Conservation (phyloP, 2,888 invertebrate genomes). For the Boloria selene region DNA sequence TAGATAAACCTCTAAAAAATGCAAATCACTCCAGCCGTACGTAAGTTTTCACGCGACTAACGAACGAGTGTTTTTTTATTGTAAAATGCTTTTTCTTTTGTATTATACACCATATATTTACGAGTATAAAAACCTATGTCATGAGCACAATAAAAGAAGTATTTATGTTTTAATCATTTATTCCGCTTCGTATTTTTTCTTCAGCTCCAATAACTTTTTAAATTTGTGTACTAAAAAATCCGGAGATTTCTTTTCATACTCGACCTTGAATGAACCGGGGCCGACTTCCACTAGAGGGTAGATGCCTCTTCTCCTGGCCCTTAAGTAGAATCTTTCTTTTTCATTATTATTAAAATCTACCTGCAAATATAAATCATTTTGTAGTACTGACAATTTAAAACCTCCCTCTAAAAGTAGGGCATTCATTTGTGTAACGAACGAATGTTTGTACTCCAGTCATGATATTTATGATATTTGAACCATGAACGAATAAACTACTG, state of each 20-base stretch:
- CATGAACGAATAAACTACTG: too few species aligned
- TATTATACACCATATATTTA: too few species aligned
- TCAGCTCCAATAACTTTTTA: constrained; percentile 48
- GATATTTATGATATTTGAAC: too few species aligned
- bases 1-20: too few species aligned
- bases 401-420: too few species aligned
- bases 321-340: constrained; percentile 13
- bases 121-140: too few species aligned
- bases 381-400: neutral
- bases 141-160: neutral
- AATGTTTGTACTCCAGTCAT: too few species aligned
- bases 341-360: neutral
- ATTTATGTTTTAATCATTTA: neutral
- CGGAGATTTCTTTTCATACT: constrained; percentile 43
- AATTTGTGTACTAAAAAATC: constrained; percentile 44
- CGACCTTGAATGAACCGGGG: constrained; percentile 53
- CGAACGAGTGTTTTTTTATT: too few species aligned
- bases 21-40: too few species aligned
- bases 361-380: neutral
- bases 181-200: constrained; percentile 43
- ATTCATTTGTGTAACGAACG: too few species aligned
- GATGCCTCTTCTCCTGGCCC: constrained; percentile 5
- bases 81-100: too few species aligned
- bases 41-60: too few species aligned
- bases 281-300: constrained; percentile 50